Base-by-base conservation (phyloP, 2,797 vertebrate species). In the Gymnocypris eckloni region DNA sequence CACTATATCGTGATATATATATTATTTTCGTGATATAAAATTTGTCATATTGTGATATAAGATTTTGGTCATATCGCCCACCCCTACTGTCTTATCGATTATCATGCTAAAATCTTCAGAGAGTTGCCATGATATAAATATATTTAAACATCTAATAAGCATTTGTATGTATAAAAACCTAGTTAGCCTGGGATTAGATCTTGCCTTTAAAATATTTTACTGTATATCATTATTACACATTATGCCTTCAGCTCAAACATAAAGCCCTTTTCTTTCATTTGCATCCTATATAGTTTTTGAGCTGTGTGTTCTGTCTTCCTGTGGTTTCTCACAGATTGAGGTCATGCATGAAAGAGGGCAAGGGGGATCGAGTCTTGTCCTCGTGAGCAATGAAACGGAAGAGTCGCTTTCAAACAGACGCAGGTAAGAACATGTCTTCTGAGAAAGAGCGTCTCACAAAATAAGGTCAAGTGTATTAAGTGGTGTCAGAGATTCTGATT, bases 321-420 rank as follows among this genome's bases (percentile, higher is more conserved):
- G 64, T 82, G 69, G 33, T 50, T 45, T 87, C 48, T 77, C 11
- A 71, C 90, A 99, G 98, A 98, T 98, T 89, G 97, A 98, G 93
- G 97, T 98, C 87, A 97, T 97, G 96, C 96, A 96, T 45, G 97
- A 97, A 93, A 96, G 95, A 50, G 96, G 96, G 88, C 96, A 96
- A 90, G 96, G 96, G 79, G 96, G 96, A 7, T 96, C 96, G 66
- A 97, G 94, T 87, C 95, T 96, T 81, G 90, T 95, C 18, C 87
- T 95, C n/a, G 91, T 96, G 80, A 94, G 94, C 89, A 95, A 93
- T 22, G 96, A 96, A 89, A 96, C 95, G 0, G 96, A 97, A 84
- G 96, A 97, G 92, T 96, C 95, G 86, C 93, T 98, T 80, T 97
- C 96, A 54, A 96, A 93, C 79, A 93, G 96, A 86, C 96, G 96